These are phyloP conservation scores for Homarus gammarus DNA, from an alignment of 2,888 invertebrate species.

Conservation along the genomic window DNA sequence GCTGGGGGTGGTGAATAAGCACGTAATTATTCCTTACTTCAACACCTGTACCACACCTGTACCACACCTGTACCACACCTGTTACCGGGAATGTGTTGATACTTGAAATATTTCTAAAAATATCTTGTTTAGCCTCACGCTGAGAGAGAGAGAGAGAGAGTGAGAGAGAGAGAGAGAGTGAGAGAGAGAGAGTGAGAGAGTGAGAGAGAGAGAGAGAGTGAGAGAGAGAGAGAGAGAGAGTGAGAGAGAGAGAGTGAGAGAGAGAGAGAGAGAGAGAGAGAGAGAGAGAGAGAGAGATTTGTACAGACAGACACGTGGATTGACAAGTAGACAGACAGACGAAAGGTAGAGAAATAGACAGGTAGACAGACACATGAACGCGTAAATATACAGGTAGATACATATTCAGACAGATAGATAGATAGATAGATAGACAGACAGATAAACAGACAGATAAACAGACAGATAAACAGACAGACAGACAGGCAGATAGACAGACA, in stretches of 20 bases:
- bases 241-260: slow-evolving; percentile 20
- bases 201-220: slow-evolving; percentile 12
- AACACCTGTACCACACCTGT: too few relatives aligned
- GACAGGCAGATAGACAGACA: neutral
- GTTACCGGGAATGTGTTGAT: too few relatives aligned
- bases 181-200: neutral
- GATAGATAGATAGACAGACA: neutral
- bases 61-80: too few relatives aligned
- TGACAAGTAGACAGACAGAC: neutral
- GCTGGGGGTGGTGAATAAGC: too few relatives aligned
- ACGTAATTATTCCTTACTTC: too few relatives aligned
- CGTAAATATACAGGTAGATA: neutral
- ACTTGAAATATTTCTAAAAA: too few relatives aligned
- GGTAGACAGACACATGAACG: neutral
- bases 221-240: slow-evolving; percentile 6
- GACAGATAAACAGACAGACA: neutral
- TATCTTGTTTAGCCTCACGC: neutral
- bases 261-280: neutral
- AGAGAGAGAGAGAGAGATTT: slow-evolving; percentile 6
- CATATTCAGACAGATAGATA: neutral
- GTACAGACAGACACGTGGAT: neutral
- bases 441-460: neutral
- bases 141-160: neutral
- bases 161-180: neutral
- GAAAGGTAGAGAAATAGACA: neutral